Base-by-base conservation (phyloP, 2,888 invertebrate species). In the Rhingia campestris region DNA sequence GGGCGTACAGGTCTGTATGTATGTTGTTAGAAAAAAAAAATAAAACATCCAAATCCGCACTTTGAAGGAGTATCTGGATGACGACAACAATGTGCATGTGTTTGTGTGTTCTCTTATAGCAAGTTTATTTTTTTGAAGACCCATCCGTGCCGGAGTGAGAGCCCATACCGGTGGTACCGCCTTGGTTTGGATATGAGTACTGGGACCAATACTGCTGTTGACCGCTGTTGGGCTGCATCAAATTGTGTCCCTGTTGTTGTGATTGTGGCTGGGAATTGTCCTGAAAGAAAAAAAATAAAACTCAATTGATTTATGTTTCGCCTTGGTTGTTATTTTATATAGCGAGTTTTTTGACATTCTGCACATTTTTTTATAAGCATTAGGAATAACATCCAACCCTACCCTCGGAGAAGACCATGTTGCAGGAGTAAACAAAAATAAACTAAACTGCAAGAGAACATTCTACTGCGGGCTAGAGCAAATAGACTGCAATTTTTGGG, bases 151-250 rank as follows among this genome's bases (percentile, higher is more conserved):
- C 37, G 61, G 77, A 73, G 77, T 73, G 81, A 33, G 77, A 67
- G 61, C 67, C 67, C 67, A 73, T 77, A 35, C 41, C 70, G 81
- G 76, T 76, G 58, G 76, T 47, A 45, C 70, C 59, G 67, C 56
- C 89, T 87, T 87, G 88, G 84, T 90, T 88, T 79, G 89, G 89
- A 87, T 90, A 90, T 87, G 90, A 90, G 89, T 90, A 90, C 88
- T 90, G 90, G 85, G 90, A 90, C 90, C 90, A 90, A 88, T 90
- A 90, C 86, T 73, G 86, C 76, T 69, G 79, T 80, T 86, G 86
- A 86, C 22, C 85, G 56, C 74, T 86, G 41, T 53, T 80, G 32
- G 63, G 39, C 49, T 47, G 77, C 47, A 69, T 69, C 6, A 69
- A 47, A 14, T 30, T 59, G 49, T 64, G 59, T 33, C 87, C 88